Evolutionary conservation across 1,140 invertebrate genomes (phyloP), one percentile per base, ranked within the genome.

Genomic region (Drosophila sturtevanti): DNA sequence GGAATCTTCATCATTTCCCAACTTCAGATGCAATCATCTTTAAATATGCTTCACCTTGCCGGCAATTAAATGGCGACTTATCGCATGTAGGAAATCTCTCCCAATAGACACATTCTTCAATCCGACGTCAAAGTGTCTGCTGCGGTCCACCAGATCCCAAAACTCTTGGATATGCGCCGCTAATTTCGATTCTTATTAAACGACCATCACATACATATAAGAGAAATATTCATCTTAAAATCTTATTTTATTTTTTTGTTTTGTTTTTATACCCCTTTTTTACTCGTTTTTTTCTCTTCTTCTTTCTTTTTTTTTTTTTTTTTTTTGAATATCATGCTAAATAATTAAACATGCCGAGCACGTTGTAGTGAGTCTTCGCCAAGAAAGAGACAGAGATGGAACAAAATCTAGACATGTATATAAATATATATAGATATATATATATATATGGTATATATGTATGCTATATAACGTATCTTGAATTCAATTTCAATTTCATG

Each of bases 401-500:
- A n/a, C 2, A n/a, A 38, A 66, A 34, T 60, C 67, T 31, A 75
- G 35, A 72, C 31, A 58, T 37, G 44, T 63, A 55, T 63, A 34
- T 51, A 60, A 38, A 79, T 79, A 74, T 16, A 48, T 14, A 16
- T 44, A 14, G 41, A 7, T 7, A 4, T 35, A 35, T 12, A 12
- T 35, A 35, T 4, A 12, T 18, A 18, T 48, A 69, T 61, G 73
- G 4, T 61, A 7, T 7, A 4, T 35, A 35, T 12, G 4, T 35
- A 35, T 4, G n/a, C n/a, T n/a, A 12, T 18, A 18, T 48, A 69
- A 56, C 72, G 4, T 61, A 68, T 73, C 78, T 87, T 76, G 60
- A 68, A 87, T 85, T 75, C 78, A 78, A 86, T 86, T 86, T 87
- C 65, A 89, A 82, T 89, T 86, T 87, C 81, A 82, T 86, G 81